Conservation (phyloP, 2,113 vertebrate genomes). For the Cynocephalus volans region DNA sequence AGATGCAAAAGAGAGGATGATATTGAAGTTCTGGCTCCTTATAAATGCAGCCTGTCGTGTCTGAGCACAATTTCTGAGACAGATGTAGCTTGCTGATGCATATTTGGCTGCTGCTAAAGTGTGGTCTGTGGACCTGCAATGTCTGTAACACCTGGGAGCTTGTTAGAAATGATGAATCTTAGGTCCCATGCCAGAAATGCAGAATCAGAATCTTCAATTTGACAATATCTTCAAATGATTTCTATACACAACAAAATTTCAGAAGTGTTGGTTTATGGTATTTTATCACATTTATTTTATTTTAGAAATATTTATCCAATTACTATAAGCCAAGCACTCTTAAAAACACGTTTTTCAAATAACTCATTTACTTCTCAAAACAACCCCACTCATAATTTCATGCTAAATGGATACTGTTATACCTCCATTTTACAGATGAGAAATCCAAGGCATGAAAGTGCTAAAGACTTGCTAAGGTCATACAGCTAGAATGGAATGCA, state of each 20-base stretch:
- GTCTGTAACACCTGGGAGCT: not conserved
- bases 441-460: not conserved
- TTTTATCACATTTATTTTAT: not conserved
- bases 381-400: not conserved
- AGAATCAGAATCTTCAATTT: not conserved
- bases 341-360: not conserved
- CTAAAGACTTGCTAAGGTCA: not conserved
- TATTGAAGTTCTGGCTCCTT: not conserved
- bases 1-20: not conserved
- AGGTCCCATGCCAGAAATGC: not conserved
- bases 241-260: not conserved
- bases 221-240: not conserved
- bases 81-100: not conserved
- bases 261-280: not conserved
- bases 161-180: not conserved
- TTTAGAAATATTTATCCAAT: conserved; percentile 35
- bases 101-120: not conserved
- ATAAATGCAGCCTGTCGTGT: not conserved
- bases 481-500: not conserved
- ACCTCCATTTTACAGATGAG: not conserved
- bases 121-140: not conserved
- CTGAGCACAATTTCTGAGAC: not conserved
- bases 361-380: conserved; percentile 31
- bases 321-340: not conserved
- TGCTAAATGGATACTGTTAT: not conserved